These are phyloP conservation scores for Thaleichthys pacificus DNA, from an alignment of 2,797 vertebrate genomes.

Conservation along the genomic window DNA sequence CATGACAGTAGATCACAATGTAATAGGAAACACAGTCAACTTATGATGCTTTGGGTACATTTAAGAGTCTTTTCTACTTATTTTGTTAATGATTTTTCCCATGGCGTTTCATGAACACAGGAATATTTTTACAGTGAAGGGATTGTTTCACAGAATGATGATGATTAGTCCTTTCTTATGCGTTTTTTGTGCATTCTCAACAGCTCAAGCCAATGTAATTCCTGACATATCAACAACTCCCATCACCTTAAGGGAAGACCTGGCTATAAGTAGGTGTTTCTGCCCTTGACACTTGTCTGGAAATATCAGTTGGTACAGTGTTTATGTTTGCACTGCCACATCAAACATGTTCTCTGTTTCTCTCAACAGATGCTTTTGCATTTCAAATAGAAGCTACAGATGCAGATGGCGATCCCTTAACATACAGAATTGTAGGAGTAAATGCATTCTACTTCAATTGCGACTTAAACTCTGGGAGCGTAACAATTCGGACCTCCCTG, in stretches of 20 bases:
- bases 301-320: neutral
- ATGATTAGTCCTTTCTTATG: neutral
- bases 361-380: slow-evolving; percentile 56
- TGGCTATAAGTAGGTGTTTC: slow-evolving; percentile 28
- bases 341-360: neutral
- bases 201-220: slow-evolving; percentile 43
- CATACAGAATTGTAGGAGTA: slow-evolving; percentile 54
- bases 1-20: no score
- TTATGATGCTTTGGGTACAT: no score
- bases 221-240: fast-evolving
- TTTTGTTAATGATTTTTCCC: no score
- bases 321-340: neutral
- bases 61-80: no score
- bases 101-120: no score
- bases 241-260: slow-evolving; percentile 45
- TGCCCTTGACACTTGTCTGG: neutral
- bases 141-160: neutral
- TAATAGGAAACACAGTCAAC: no score
- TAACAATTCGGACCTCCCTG: slow-evolving; percentile 45
- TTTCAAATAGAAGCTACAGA: slow-evolving; percentile 77
- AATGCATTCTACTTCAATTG: slow-evolving; percentile 63
- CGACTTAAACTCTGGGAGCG: slow-evolving; percentile 1
- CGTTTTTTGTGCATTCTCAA: slow-evolving; percentile 25
- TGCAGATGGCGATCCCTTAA: slow-evolving; percentile 49
- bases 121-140: neutral